Conservation (phyloP, 2,888 invertebrate genomes). For the Trichopria drosophilae region DNA sequence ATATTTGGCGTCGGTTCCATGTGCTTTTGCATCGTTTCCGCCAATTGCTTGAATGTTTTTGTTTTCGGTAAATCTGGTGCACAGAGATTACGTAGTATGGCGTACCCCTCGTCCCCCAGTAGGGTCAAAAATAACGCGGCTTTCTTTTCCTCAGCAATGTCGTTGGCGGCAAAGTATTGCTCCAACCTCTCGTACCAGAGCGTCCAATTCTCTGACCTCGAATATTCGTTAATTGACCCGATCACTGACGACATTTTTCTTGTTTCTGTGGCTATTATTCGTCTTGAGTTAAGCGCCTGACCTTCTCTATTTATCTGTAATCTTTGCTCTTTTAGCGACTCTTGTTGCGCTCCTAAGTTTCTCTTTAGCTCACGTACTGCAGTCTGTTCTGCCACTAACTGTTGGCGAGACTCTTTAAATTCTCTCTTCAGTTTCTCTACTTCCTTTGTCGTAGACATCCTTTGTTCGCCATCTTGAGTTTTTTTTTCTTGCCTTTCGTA, state of each 20-base stretch:
- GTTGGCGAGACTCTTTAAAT: no score
- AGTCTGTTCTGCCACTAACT: no score
- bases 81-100: conserved; percentile 28
- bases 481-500: no score
- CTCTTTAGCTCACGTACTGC: no score
- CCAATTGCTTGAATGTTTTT: conserved; percentile 25
- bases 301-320: no score
- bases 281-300: no score
- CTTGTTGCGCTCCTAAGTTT: no score
- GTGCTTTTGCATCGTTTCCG: conserved; percentile 25
- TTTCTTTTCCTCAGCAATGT: conserved; percentile 13
- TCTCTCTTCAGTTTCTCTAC: no score
- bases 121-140: conserved; percentile 25
- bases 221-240: conserved; percentile 22
- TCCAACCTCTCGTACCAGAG: conserved; percentile 25
- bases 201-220: conserved; percentile 16
- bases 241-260: conserved; percentile 1
- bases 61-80: conserved; percentile 19
- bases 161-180: conserved; percentile 26
- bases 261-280: no score
- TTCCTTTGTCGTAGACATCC: no score
- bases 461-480: no score
- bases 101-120: conserved; percentile 20
- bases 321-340: no score
- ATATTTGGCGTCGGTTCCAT: conserved; percentile 27